Evolutionary conservation across 2,888 invertebrate genomes (phyloP), one percentile per base, ranked within the genome.

Genomic region (Caenorhabditis imperialis): DNA sequence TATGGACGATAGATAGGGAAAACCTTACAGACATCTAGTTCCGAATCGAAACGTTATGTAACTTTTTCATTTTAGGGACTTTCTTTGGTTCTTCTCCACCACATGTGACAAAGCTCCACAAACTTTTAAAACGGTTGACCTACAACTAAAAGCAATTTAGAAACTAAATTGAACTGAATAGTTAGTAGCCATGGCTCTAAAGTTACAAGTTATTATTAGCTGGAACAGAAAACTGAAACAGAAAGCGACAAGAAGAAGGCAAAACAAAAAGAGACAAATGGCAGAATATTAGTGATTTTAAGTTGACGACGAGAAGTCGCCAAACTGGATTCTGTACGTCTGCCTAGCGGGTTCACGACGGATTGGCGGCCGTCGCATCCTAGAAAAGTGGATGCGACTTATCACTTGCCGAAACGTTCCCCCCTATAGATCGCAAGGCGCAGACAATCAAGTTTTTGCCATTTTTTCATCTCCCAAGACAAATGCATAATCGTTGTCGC

Each of bases 391-490:
- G 67, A 57, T 67, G 42, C 57, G 50, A 57, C 57, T 51, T 67
- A 57, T 67, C 67, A 50, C 23, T 65, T 67, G 67, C 67, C 67
- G 57, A 65, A 57, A 50, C 35, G 42, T 65, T 57, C 44, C 37
- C 33, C 42, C 18, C 16, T 4, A 42, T 50, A 42, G 35, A 42
- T 40, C 22, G 42, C 27, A 67, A 57, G 55, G 54, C 65, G 57
- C 57, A 67, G 57, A 57, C 44, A 57, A 67, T 67, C 67, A 51
- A 67, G 67, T 67, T 67, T 67, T 58, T 67, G 67, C 67, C 57
- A 65, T 50, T 40, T 38, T 20, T 33, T 22, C 18, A 33, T 33
- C 33, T 27, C 22, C 20, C 14, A 50, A 50, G 18, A 30, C 35
- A 50, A 50, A 50, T 35, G 35, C 35, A 30, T 30, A 30, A 7